Conservation (phyloP, 1,140 invertebrate genomes). For the Eufriesea mexicana region DNA sequence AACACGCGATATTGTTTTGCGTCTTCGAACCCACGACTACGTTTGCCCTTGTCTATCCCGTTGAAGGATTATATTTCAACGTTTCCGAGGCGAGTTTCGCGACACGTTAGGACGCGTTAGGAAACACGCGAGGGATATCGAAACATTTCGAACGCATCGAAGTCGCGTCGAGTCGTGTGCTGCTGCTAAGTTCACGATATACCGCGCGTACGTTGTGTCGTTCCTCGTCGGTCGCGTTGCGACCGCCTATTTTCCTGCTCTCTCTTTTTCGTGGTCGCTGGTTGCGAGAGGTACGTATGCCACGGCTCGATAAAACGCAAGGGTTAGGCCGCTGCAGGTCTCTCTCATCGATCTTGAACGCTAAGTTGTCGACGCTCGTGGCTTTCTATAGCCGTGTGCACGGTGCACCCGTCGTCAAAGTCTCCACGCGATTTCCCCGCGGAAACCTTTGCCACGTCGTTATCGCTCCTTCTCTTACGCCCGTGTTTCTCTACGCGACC, state of each 20-base stretch:
- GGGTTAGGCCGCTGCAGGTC: conserved; percentile 54
- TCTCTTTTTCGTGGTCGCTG: conserved; percentile 28
- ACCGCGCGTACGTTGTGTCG: not conserved
- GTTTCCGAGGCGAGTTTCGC: too few relatives aligned
- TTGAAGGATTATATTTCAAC: too few relatives aligned
- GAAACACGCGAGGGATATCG: not conserved
- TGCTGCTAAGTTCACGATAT: conserved; percentile 5
- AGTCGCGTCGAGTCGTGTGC: not conserved
- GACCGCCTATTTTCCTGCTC: not conserved
- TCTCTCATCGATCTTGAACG: conserved; percentile 53
- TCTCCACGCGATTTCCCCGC: conserved; percentile 45
- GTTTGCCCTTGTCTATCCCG: not conserved
- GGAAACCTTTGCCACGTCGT: conserved; percentile 31
- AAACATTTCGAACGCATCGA: not conserved
- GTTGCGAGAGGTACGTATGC: conserved; percentile 23
- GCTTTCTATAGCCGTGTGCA: not conserved
- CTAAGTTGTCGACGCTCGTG: conserved; percentile 15
- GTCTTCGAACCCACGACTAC: not conserved
- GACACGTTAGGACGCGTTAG: too few relatives aligned
- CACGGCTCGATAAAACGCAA: conserved; percentile 60
- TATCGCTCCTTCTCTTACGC: not conserved
- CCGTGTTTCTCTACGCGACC: too few relatives aligned
- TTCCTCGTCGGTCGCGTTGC: not conserved
- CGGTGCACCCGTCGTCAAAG: conserved; percentile 35
- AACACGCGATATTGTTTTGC: not conserved